phyloP scores from a whole-genome alignment of 2,113 vertebrate species.

The Baryphthengus martii region DNA sequence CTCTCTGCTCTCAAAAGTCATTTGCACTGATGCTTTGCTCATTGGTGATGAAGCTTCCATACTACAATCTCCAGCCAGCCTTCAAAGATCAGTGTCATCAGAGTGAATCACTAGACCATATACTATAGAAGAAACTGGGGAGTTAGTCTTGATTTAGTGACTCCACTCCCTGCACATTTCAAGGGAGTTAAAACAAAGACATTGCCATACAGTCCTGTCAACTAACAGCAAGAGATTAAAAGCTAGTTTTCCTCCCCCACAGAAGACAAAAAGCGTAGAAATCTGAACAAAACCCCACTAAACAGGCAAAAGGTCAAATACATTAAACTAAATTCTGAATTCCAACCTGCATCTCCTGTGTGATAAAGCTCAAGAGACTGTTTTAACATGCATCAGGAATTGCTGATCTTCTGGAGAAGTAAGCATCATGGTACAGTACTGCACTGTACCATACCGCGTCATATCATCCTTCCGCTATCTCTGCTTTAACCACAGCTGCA shows the following conservation, averaged over 20 bases:
- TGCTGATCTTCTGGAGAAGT: background rate
- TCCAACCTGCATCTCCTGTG: rapidly evolving
- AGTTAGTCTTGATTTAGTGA: background rate
- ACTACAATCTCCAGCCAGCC: background rate
- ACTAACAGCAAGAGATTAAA: background rate
- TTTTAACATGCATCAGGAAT: background rate
- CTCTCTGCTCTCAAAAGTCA: background rate
- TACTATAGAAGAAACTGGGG: background rate
- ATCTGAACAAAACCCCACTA: background rate
- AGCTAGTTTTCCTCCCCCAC: background rate
- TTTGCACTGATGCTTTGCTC: background rate
- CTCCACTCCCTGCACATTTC: background rate
- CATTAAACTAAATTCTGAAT: background rate
- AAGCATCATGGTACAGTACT: background rate
- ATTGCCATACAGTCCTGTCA: background rate
- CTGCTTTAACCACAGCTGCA: background rate
- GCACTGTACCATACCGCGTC: no score
- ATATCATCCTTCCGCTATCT: background rate
- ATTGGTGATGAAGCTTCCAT: background rate
- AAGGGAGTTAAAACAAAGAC: background rate
- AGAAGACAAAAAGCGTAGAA: background rate
- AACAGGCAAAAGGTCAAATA: background rate
- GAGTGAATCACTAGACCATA: background rate
- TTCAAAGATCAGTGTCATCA: background rate
- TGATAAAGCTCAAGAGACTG: background rate